Percentiles rank a stretch among this genome's conserved stretches.
These are phyloP conservation scores for Trachythela sp. DNA, from an alignment of 64 coral and sea anemone species.

Conservation along the genomic window DNA sequence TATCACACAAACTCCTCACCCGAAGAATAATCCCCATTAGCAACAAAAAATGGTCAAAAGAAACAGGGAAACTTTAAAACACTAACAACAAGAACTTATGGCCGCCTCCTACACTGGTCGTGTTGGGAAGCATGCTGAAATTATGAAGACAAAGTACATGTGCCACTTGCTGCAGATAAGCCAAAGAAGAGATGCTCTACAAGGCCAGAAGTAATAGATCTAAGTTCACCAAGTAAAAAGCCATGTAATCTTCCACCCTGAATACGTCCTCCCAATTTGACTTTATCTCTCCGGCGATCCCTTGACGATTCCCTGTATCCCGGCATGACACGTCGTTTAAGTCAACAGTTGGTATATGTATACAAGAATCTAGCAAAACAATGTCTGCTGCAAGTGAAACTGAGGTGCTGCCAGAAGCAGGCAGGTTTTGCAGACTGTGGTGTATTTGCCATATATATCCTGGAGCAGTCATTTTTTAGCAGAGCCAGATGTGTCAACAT, in stretches of 20 bases:
- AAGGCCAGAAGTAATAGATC: constrained; percentile 16
- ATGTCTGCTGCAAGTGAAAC: neutral
- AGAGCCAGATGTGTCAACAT: too few species aligned
- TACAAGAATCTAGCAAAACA: neutral
- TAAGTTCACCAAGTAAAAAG: neutral
- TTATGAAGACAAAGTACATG: constrained; percentile 22
- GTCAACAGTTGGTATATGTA: neutral
- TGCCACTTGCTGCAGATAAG: constrained; percentile 19
- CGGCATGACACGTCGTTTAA: neutral
- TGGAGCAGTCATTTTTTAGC: neutral
- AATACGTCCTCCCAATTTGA: neutral
- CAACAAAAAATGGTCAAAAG: too few species aligned
- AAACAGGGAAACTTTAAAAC: too few species aligned
- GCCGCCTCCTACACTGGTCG: neutral
- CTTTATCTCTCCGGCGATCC: too few species aligned
- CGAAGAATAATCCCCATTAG: too few species aligned
- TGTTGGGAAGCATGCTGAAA: constrained; percentile 7
- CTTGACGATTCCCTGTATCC: constrained; percentile 23
- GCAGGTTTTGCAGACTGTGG: constrained; percentile 33
- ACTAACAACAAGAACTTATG: too few species aligned
- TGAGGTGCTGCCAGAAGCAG: constrained; percentile 30
- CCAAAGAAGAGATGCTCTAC: neutral
- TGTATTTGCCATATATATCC: constrained; percentile 31
- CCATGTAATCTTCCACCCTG: constrained; percentile 15
- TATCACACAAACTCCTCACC: too few species aligned